Percentiles rank a stretch among this genome's conserved stretches.
phyloP scores from a whole-genome alignment of 37 sponge, comb jelly and placozoan genomes.

The Mnemiopsis leidyi region DNA sequence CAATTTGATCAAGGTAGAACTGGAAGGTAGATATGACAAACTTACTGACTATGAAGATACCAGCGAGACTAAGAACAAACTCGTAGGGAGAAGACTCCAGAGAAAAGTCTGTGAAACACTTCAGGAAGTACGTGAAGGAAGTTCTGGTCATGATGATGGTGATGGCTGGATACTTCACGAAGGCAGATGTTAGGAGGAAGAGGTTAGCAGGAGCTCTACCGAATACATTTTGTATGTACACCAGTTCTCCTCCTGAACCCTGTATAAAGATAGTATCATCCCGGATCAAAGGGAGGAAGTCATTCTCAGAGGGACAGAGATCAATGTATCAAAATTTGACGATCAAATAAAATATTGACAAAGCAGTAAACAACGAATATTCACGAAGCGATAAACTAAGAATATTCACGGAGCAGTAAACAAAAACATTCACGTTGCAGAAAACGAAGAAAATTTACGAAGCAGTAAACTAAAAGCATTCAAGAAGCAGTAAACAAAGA shows the following conservation, averaged over 20 bases:
- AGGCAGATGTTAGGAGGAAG: neutral
- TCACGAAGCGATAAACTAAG: too few species aligned
- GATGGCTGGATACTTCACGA: slow-evolving; percentile 22
- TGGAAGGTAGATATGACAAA: too few species aligned
- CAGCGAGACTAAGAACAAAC: neutral
- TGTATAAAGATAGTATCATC: too few species aligned
- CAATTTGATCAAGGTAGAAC: too few species aligned
- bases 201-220: slow-evolving; percentile 9
- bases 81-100: neutral
- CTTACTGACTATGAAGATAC: neutral
- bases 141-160: neutral
- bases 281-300: too few species aligned
- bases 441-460: too few species aligned
- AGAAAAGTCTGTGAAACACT: neutral
- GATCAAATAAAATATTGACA: too few species aligned
- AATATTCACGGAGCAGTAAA: too few species aligned
- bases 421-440: too few species aligned
- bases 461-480: too few species aligned
- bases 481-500: too few species aligned
- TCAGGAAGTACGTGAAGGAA: neutral
- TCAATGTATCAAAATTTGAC: neutral
- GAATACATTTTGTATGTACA: slow-evolving; percentile 11
- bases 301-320: neutral
- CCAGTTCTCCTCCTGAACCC: slow-evolving; percentile 40
- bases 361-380: too few species aligned